Percentiles rank a stretch among this genome's conserved stretches.
These are phyloP conservation scores for Idaea biselata DNA, from an alignment of 2,888 invertebrate genomes.

Conservation along the genomic window DNA sequence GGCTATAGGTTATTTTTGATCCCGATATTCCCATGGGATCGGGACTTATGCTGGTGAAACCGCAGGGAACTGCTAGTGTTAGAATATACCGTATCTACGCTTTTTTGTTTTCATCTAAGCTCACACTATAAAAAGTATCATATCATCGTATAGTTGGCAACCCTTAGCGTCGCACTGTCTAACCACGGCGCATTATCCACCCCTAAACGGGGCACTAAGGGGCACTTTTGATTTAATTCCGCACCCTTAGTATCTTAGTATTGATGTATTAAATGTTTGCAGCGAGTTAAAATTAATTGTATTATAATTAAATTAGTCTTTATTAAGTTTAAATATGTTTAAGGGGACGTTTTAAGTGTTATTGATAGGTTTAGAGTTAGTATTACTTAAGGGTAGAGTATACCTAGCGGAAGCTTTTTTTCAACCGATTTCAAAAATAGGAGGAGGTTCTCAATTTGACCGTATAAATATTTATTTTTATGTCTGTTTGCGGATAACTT, in stretches of 20 bases:
- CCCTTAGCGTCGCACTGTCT: conserved; percentile 36
- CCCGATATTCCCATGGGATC: too few species aligned
- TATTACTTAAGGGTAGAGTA: background rate
- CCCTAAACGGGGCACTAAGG: too few species aligned
- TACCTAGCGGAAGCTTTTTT: too few species aligned
- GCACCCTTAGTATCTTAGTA: background rate
- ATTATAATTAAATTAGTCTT: background rate
- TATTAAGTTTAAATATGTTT: background rate
- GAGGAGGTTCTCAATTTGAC: too few species aligned
- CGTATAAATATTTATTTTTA: too few species aligned
- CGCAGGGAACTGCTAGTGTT: too few species aligned
- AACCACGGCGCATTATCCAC: conserved; percentile 26
- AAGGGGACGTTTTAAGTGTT: background rate
- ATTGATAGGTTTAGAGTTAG: background rate
- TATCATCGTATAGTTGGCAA: conserved; percentile 21
- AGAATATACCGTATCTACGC: too few species aligned
- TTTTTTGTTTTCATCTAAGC: too few species aligned
- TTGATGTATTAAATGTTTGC: background rate
- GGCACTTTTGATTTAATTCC: conserved; percentile 28
- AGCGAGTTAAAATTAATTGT: background rate
- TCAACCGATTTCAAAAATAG: too few species aligned
- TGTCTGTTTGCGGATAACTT: too few species aligned
- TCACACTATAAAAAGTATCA: conserved; percentile 11
- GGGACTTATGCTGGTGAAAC: too few species aligned
- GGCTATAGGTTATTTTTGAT: too few species aligned